phyloP scores from a whole-genome alignment of 2,888 invertebrate species.

The Eupithecia subumbrata region DNA sequence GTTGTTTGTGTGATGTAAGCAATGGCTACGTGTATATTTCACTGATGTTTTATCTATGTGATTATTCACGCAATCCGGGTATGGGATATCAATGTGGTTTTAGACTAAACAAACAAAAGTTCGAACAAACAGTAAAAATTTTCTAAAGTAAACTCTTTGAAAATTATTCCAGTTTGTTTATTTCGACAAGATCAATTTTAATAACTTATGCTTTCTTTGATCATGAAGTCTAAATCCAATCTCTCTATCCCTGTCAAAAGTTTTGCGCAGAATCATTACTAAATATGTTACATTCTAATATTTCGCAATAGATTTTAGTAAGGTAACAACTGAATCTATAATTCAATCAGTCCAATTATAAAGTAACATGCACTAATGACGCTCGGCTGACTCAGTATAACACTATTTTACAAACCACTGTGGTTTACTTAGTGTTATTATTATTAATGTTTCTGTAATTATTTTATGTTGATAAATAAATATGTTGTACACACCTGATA shows the following conservation, averaged over 20 bases:
- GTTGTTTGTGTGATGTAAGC: not conserved
- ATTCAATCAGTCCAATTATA: not conserved
- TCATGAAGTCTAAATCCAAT: not conserved
- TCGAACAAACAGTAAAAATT: too few relatives aligned
- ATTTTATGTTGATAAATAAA: not conserved
- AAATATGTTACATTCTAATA: not conserved
- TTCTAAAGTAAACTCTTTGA: too few relatives aligned
- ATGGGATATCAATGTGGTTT: not conserved
- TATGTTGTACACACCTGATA: constrained; percentile 24
- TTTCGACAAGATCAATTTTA: too few relatives aligned
- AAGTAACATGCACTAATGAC: not conserved
- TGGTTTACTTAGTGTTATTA: not conserved
- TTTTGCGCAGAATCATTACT: not conserved
- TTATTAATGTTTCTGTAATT: not conserved
- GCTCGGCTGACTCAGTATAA: not conserved
- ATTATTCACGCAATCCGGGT: not conserved
- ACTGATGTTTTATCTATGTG: not conserved
- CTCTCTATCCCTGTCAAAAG: not conserved
- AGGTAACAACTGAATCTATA: not conserved
- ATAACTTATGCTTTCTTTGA: too few relatives aligned
- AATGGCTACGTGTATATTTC: not conserved
- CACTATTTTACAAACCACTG: not conserved
- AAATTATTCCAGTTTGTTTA: too few relatives aligned
- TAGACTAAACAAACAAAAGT: not conserved
- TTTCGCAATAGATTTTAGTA: not conserved